Evolutionary conservation across 2,113 vertebrate species (phyloP).

Genomic region (Ivindomyrus marchei): DNA sequence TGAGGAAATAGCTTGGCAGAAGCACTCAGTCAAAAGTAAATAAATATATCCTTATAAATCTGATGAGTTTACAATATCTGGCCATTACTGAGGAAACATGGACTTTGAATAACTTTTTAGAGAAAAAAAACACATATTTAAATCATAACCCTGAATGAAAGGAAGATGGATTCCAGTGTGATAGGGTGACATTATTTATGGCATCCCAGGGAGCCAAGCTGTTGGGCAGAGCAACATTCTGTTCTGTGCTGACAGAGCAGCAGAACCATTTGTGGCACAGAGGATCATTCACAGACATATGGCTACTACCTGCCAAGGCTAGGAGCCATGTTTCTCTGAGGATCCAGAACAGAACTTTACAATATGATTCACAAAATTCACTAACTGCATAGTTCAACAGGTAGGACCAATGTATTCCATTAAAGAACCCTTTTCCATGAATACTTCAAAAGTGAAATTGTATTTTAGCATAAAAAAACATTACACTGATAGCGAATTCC

Average conservation of each 20-base stretch:
- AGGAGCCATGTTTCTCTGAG: background rate
- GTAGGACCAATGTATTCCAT: background rate
- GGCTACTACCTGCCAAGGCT: slow-evolving; percentile 20
- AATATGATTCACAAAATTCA: background rate
- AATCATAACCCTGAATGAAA: background rate
- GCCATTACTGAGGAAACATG: background rate
- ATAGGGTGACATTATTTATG: slow-evolving; percentile 27
- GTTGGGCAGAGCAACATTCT: slow-evolving; percentile 31
- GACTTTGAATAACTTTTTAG: background rate
- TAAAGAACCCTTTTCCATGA: background rate
- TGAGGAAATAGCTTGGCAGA: background rate
- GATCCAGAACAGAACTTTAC: background rate
- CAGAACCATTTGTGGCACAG: slow-evolving; percentile 33
- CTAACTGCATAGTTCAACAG: background rate
- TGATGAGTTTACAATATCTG: background rate
- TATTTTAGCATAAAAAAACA: background rate
- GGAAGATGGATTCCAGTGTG: background rate
- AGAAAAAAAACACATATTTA: background rate
- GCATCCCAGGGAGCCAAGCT: slow-evolving; percentile 22
- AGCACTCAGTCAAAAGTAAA: background rate
- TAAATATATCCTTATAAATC: background rate
- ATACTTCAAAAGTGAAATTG: background rate
- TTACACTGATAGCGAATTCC: background rate
- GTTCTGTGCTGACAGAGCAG: slow-evolving; percentile 27
- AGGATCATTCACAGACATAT: background rate